Conservation (phyloP, 2,113 vertebrate genomes). For the Andinoacara biseriatus region DNA sequence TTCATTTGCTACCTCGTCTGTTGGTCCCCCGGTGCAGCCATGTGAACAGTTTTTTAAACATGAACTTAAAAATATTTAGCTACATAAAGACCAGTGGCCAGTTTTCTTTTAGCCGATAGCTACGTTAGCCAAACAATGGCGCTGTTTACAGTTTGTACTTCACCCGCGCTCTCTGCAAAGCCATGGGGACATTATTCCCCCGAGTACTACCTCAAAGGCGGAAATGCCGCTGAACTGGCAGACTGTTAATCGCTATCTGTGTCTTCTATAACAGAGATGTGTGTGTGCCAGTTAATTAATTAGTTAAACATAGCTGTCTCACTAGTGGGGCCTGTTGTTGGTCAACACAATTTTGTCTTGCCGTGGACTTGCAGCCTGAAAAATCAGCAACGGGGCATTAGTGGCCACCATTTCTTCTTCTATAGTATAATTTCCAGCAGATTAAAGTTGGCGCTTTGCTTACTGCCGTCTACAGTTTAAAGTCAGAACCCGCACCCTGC, state of each 20-base stretch:
- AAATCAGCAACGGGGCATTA: background rate
- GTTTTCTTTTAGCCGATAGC: rapidly evolving
- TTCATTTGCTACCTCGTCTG: background rate
- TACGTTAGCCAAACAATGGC: constrained; percentile 46
- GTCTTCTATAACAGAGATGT: background rate
- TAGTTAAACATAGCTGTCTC: background rate
- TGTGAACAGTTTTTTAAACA: background rate
- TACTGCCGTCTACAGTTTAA: constrained; percentile 28
- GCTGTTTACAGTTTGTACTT: constrained; percentile 26
- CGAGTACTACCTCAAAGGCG: background rate
- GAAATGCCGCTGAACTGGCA: rapidly evolving
- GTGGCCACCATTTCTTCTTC: rapidly evolving
- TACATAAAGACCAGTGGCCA: rapidly evolving
- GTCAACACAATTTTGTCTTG: rapidly evolving
- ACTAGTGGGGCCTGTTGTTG: rapidly evolving
- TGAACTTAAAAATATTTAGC: background rate
- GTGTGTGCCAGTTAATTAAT: background rate
- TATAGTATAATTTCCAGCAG: background rate
- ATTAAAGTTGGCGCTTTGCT: background rate
- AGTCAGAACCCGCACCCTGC: background rate
- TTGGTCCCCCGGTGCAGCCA: background rate
- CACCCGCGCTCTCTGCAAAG: constrained; percentile 10
- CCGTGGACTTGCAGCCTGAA: background rate
- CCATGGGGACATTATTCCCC: rapidly evolving
- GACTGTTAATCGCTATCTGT: rapidly evolving